Conservation (phyloP, 2,113 vertebrate genomes). For the Gallinago undulata region DNA sequence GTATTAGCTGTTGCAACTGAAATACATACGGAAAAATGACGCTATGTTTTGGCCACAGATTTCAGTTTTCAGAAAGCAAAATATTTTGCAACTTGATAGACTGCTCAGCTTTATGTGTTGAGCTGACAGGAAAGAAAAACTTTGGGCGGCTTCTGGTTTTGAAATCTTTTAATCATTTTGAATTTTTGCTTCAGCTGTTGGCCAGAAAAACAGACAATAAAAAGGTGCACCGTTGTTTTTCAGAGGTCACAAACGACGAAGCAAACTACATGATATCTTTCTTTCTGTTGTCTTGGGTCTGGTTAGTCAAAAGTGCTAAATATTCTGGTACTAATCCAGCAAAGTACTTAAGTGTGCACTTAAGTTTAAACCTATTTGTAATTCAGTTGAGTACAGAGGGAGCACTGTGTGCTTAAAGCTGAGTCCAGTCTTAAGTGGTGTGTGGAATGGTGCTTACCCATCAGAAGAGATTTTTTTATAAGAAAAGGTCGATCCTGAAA, state of each 20-base stretch:
- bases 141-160: neutral
- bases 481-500: neutral
- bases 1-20: neutral
- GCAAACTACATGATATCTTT: neutral
- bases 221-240: neutral
- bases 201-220: neutral
- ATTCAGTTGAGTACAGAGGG: neutral
- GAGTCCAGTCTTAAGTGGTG: neutral
- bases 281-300: neutral
- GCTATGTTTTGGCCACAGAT: neutral
- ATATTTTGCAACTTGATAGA: neutral
- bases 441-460: neutral
- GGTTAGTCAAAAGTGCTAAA: neutral
- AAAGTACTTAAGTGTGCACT: neutral
- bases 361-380: neutral
- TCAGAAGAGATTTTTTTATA: neutral
- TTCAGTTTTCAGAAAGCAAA: neutral
- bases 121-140: neutral
- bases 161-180: neutral
- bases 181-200: neutral
- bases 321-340: neutral
- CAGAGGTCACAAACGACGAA: neutral
- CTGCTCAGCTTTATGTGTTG: neutral
- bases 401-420: neutral
- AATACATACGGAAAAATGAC: neutral